phyloP scores from a whole-genome alignment of 2,797 vertebrate species.

The Syngnathus rostellatus region DNA sequence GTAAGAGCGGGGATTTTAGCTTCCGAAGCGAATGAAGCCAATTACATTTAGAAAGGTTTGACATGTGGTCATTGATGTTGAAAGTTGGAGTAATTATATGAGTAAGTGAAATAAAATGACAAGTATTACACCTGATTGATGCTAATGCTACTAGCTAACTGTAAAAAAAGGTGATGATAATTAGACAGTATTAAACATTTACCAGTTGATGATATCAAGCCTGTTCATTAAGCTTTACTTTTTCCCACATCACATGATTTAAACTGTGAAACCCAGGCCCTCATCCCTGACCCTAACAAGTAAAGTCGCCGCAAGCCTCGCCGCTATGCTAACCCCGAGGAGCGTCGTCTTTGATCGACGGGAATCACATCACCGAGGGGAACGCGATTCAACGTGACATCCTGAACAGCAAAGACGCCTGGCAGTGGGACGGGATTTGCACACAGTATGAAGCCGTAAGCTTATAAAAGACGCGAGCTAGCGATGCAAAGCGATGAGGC shows the following conservation, averaged over 20 bases:
- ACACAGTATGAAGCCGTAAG: constrained; percentile 68
- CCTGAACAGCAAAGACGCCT: constrained; percentile 51
- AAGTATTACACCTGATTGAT: no score
- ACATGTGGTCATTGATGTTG: no score
- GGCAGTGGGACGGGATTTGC: constrained; percentile 58
- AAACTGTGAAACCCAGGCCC: not conserved
- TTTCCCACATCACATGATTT: not conserved
- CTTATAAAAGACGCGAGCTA: constrained; percentile 66
- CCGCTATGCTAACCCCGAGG: constrained; percentile 49
- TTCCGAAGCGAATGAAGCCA: no score
- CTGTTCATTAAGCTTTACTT: not conserved
- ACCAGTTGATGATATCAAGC: no score
- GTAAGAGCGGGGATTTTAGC: not conserved
- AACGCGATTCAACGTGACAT: constrained; percentile 69
- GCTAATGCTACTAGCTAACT: no score
- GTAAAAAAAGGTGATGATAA: no score
- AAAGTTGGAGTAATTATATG: no score
- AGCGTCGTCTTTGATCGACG: constrained; percentile 61
- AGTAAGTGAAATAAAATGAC: no score
- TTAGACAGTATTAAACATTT: no score
- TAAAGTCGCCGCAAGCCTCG: not conserved
- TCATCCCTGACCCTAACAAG: not conserved
- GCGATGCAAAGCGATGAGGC: constrained; percentile 49
- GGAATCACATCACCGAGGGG: constrained; percentile 54
- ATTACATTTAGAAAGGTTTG: no score